These are phyloP conservation scores for Heterohyrax brucei DNA, from an alignment of 2,797 vertebrate species.

Conservation along the genomic window DNA sequence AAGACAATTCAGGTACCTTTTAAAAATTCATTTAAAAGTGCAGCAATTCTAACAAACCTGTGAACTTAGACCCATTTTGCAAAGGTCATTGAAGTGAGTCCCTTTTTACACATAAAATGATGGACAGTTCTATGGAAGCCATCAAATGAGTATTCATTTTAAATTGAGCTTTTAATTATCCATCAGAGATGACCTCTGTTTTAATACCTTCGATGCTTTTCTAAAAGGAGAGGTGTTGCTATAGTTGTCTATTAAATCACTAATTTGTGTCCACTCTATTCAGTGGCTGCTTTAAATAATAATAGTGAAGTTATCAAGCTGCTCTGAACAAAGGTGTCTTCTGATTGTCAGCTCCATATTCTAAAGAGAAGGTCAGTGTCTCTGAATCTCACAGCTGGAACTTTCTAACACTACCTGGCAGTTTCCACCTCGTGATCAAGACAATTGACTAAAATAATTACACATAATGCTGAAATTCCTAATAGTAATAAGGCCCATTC, in stretches of 20 bases:
- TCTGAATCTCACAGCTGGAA: conserved; percentile 89
- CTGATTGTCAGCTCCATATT: conserved; percentile 87
- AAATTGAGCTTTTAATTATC: conserved; percentile 71
- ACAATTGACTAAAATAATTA: conserved; percentile 91
- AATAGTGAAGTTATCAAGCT: conserved; percentile 84
- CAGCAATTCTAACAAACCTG: conserved; percentile 56
- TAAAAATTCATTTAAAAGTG: conserved; percentile 69
- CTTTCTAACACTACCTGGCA: conserved; percentile 88
- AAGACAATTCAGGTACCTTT: conserved; percentile 67
- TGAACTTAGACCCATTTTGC: conserved; percentile 74
- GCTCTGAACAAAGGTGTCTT: conserved; percentile 86
- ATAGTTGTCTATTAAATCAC: conserved; percentile 75
- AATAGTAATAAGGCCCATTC: conserved; percentile 89
- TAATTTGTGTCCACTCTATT: conserved; percentile 86
- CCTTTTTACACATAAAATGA: conserved; percentile 63
- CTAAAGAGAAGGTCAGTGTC: conserved; percentile 89
- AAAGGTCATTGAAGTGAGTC: conserved; percentile 70
- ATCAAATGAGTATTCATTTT: conserved; percentile 69
- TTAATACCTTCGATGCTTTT: conserved; percentile 71
- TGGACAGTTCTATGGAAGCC: conserved; percentile 26
- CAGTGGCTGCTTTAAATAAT: conserved; percentile 80
- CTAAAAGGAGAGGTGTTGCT: conserved; percentile 74
- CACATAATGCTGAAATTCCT: conserved; percentile 88
- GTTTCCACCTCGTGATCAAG: conserved; percentile 90
- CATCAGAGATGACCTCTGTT: conserved; percentile 71